Conservation (phyloP, 2,797 vertebrate genomes). For the Helicolenus hilgendorfi region DNA sequence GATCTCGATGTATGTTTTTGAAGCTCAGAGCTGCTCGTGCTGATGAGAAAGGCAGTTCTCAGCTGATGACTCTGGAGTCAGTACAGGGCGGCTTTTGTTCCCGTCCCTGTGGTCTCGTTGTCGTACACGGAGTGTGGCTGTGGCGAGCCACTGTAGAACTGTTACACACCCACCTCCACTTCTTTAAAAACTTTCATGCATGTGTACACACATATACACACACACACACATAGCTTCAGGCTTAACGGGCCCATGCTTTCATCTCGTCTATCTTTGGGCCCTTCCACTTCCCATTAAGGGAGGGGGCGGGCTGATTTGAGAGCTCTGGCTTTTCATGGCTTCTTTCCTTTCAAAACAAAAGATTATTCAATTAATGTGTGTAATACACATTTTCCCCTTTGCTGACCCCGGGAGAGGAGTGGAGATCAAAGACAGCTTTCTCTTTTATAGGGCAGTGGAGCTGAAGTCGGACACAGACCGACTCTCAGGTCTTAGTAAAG, state of each 20-base stretch:
- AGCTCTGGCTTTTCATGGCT: slow-evolving; percentile 77
- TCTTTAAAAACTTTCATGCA: slow-evolving; percentile 19
- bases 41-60: slow-evolving; percentile 34
- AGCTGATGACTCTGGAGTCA: slow-evolving; percentile 18
- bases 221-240: slow-evolving; percentile 51
- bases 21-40: neutral
- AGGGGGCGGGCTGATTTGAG: slow-evolving; percentile 49
- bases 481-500: slow-evolving; percentile 56
- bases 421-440: slow-evolving; percentile 76
- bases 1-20: neutral
- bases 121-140: slow-evolving; percentile 47
- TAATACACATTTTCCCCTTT: slow-evolving; percentile 79
- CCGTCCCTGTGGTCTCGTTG: slow-evolving; percentile 48
- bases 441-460: slow-evolving; percentile 62
- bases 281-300: slow-evolving; percentile 82
- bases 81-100: slow-evolving; percentile 47
- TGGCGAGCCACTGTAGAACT: slow-evolving; percentile 38
- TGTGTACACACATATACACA: neutral
- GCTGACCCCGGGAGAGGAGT: slow-evolving; percentile 74
- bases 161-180: slow-evolving; percentile 43
- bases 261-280: slow-evolving; percentile 85
- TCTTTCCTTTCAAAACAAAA: slow-evolving; percentile 89
- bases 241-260: slow-evolving; percentile 71
- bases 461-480: slow-evolving; percentile 64
- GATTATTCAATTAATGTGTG: slow-evolving; percentile 90